Base-by-base conservation (phyloP, 2,888 invertebrate genomes). In the Dolichomitus sp. region DNA sequence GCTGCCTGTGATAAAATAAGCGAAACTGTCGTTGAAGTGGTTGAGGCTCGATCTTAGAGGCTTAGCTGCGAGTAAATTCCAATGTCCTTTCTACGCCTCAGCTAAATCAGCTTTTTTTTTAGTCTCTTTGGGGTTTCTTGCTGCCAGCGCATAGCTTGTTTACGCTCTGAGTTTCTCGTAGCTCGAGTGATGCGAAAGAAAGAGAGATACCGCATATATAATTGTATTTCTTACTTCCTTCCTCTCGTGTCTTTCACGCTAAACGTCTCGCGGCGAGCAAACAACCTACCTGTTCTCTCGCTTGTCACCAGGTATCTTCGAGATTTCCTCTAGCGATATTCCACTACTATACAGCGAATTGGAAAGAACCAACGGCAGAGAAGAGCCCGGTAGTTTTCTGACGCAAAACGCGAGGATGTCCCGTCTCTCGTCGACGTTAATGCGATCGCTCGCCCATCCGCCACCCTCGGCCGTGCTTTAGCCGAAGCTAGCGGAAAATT, bases 401-500 rank as follows among this genome's bases (percentile, higher is more conserved):
- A 76, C 57, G 61, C 73, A 68, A 12, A 80, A 76, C 63, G 19
- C 68, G 27, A 45, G 17, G 59, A 72, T 80, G 52, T 33, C n/a
- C 14, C 3, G 57, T 0, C 68, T 79, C 81, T 77, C 80, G 76
- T 81, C 79, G 78, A 84, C 86, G 86, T 85, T 86, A 87, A 87
- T 85, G 85, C 85, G 84, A 83, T 81, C 84, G 81, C 65, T 75
- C 74, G 78, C 75, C 59, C 70, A 66, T 70, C 82, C 75, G 75
- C 66, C 52, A 52, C 70, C 66, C 70, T 40, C 79, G 61, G 68
- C 77, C 75, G 73, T 61, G 80, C 66, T 83, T 83, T 81, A 77
- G 79, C 73, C 57, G 85, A 84, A 87, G 87, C 89, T 88, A 88
- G 89, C 90, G 89, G 89, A 90, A 90, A 90, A 90, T 90, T 90